Evolutionary conservation across 2,888 invertebrate species (phyloP).

Genomic region (Lasioglossum leucozonium): DNA sequence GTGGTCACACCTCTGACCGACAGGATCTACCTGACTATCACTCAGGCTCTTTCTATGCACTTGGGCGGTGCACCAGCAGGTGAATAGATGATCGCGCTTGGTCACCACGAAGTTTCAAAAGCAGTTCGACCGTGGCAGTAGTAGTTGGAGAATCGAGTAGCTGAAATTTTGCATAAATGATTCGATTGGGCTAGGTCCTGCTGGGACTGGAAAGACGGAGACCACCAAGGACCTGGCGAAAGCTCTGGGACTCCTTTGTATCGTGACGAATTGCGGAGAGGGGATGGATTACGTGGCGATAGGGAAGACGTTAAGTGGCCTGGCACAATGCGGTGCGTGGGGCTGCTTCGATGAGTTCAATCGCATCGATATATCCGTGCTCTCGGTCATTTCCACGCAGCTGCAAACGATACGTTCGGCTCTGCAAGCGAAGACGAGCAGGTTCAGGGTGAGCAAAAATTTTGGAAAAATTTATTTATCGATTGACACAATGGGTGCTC

Average conservation of each 20-base stretch:
- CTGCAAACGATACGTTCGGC: slow-evolving; percentile 95
- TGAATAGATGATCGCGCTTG: no score
- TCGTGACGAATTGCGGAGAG: slow-evolving; percentile 97
- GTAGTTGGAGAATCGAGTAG: not conserved
- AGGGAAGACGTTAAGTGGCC: slow-evolving; percentile 90
- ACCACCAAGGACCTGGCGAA: slow-evolving; percentile 96
- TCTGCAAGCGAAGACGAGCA: slow-evolving; percentile 89
- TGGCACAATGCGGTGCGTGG: slow-evolving; percentile 96
- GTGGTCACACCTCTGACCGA: slow-evolving; percentile 97
- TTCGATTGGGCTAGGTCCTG: slow-evolving; percentile 86
- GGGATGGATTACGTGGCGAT: slow-evolving; percentile 96
- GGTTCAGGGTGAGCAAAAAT: slow-evolving; percentile 88
- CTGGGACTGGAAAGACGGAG: slow-evolving; percentile 96
- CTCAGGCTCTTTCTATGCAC: slow-evolving; percentile 96
- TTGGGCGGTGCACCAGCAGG: slow-evolving; percentile 96
- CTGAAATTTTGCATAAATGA: not conserved
- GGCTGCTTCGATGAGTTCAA: slow-evolving; percentile 98
- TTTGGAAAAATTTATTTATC: not conserved
- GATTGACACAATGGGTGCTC: not conserved
- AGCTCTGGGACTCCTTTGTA: slow-evolving; percentile 92
- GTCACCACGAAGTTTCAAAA: not conserved
- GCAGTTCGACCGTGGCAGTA: not conserved
- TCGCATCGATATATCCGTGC: slow-evolving; percentile 95
- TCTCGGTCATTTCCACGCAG: slow-evolving; percentile 97
- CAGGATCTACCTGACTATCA: slow-evolving; percentile 96